These are phyloP conservation scores for Erethizon dorsatum DNA, from an alignment of 2,797 vertebrate species.

Conservation along the genomic window DNA sequence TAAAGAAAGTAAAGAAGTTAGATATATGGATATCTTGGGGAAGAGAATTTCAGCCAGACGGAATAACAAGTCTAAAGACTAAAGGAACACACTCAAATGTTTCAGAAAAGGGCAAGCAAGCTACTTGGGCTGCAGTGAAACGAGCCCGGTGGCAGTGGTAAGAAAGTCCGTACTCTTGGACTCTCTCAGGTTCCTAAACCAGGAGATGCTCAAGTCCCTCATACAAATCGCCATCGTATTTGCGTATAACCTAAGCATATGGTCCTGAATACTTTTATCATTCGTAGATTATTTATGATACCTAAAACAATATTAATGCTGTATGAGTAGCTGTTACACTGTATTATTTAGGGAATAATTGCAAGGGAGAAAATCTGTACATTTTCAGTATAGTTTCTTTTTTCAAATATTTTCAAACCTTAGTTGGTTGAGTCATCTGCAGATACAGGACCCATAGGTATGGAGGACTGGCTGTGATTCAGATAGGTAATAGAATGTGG, in stretches of 20 bases:
- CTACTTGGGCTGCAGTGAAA: not conserved
- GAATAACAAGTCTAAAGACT: not conserved
- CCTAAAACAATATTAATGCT: not conserved
- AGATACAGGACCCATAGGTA: not conserved
- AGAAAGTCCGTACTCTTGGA: not conserved
- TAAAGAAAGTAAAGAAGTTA: not conserved
- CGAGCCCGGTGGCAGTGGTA: not conserved
- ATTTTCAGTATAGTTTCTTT: not conserved
- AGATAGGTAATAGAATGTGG: accelerated
- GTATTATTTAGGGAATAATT: not conserved
- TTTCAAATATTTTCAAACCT: not conserved
- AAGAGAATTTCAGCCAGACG: not conserved
- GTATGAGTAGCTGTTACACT: not conserved
- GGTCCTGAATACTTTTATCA: not conserved
- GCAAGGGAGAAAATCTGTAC: not conserved
- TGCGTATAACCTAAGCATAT: not conserved
- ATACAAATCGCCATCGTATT: not conserved
- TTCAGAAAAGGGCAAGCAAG: not conserved
- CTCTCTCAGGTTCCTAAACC: not conserved
- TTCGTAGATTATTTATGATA: not conserved
- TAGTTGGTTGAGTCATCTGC: not conserved
- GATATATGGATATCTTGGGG: not conserved
- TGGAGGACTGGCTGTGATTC: not conserved
- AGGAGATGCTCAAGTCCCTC: not conserved
- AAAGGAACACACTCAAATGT: not conserved